Evolutionary conservation across 2,888 invertebrate species (phyloP).

Genomic region (Silvanus unidentatus): DNA sequence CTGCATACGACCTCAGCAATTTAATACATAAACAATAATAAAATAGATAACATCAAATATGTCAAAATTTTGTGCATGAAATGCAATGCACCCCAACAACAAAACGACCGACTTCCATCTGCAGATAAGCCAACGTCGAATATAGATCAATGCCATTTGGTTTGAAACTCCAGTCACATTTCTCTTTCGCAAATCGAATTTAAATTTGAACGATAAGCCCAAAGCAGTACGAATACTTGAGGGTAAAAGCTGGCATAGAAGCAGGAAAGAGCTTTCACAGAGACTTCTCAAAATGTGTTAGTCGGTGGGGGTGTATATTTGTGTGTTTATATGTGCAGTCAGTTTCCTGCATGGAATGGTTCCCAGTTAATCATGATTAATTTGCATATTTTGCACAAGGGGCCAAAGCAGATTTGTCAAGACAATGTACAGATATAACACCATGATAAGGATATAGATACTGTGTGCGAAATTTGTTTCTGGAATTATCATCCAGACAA

Average conservation of each 20-base stretch:
- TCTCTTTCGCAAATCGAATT: constrained; percentile 18
- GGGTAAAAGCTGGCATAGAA: constrained; percentile 2
- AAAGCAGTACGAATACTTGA: constrained; percentile 6
- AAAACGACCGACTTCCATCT: no score
- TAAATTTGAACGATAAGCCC: constrained; percentile 16
- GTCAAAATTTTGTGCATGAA: no score
- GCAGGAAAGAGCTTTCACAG: constrained; percentile 6
- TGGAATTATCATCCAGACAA: not conserved
- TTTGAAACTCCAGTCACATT: constrained; percentile 16
- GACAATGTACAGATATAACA: constrained; percentile 11
- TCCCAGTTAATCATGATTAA: constrained; percentile 22
- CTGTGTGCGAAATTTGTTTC: not conserved
- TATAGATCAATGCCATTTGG: constrained; percentile 17
- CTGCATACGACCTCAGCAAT: no score
- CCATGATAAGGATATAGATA: constrained; percentile 7
- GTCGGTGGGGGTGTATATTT: not conserved
- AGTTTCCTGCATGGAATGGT: constrained; percentile 13
- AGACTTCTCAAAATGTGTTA: not conserved
- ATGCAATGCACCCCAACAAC: no score
- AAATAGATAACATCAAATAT: no score
- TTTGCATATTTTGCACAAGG: constrained; percentile 21
- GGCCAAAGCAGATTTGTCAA: constrained; percentile 16
- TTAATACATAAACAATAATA: no score
- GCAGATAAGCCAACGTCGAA: constrained; percentile 8
- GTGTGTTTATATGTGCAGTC: constrained; percentile 11